Conservation (phyloP, 2,888 invertebrate genomes). For the Acronicta aceris region DNA sequence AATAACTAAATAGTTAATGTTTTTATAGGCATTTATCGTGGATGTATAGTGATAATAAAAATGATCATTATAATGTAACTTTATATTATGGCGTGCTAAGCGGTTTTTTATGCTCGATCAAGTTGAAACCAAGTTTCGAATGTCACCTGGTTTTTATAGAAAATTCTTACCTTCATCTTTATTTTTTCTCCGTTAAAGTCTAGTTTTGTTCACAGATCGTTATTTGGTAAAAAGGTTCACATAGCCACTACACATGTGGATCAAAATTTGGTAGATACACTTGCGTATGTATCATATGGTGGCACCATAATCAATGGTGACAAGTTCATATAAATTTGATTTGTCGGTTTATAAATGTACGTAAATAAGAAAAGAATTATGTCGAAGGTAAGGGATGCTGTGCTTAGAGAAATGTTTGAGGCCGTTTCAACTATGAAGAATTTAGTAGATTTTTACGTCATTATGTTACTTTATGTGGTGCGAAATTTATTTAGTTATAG, state of each 20-base stretch:
- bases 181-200: slow-evolving; percentile 49
- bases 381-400: slow-evolving; percentile 17
- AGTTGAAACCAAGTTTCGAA: slow-evolving; percentile 81
- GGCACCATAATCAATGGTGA: slow-evolving; percentile 67
- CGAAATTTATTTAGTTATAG: not conserved
- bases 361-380: slow-evolving; percentile 38
- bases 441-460: no score
- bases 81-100: slow-evolving; percentile 77
- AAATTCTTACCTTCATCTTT: slow-evolving; percentile 56
- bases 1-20: slow-evolving; percentile 13
- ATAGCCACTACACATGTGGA: slow-evolving; percentile 70
- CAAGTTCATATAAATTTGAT: slow-evolving; percentile 59
- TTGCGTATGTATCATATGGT: slow-evolving; percentile 77
- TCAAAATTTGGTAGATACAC: slow-evolving; percentile 63
- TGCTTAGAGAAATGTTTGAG: not conserved
- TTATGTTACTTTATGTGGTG: not conserved
- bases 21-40: slow-evolving; percentile 41
- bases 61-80: slow-evolving; percentile 70
- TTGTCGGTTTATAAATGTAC: slow-evolving; percentile 38
- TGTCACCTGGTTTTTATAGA: slow-evolving; percentile 75
- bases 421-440: not conserved
- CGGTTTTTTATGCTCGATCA: slow-evolving; percentile 84
- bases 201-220: slow-evolving; percentile 38
- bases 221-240: slow-evolving; percentile 57
- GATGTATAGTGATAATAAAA: slow-evolving; percentile 51